These are phyloP conservation scores for Sarcophaga carnaria DNA, from an alignment of 2,888 invertebrate genomes.

Conservation along the genomic window DNA sequence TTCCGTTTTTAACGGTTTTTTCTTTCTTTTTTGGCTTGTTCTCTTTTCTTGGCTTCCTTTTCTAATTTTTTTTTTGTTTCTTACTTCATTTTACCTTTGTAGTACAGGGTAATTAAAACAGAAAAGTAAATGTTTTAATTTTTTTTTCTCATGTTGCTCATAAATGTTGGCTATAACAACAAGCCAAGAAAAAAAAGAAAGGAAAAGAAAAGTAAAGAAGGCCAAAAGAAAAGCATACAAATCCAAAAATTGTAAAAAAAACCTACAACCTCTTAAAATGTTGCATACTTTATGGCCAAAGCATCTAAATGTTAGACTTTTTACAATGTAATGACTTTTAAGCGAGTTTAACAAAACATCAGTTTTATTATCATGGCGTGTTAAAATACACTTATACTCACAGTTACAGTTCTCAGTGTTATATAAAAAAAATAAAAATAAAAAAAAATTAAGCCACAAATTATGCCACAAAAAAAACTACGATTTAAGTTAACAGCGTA, in stretches of 20 bases:
- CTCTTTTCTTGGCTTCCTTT: neutral
- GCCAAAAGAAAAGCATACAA: neutral
- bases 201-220: neutral
- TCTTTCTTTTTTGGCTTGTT: neutral
- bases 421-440: neutral
- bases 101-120: conserved; percentile 32
- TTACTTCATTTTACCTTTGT: neutral
- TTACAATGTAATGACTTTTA: conserved; percentile 14
- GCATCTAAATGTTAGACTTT: conserved; percentile 6
- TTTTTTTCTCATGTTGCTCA: conserved; percentile 15
- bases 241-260: neutral
- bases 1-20: neutral
- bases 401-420: no score
- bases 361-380: conserved; percentile 50
- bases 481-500: neutral
- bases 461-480: neutral
- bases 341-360: conserved; percentile 27
- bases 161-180: conserved; percentile 16
- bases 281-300: conserved; percentile 16
- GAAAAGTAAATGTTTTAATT: conserved; percentile 47
- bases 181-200: neutral
- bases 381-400: conserved; percentile 16
- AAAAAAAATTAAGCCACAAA: neutral
- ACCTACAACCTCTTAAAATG: neutral
- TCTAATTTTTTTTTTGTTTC: neutral